phyloP scores from a whole-genome alignment of 2,888 invertebrate species.

The Rotaria socialis region DNA sequence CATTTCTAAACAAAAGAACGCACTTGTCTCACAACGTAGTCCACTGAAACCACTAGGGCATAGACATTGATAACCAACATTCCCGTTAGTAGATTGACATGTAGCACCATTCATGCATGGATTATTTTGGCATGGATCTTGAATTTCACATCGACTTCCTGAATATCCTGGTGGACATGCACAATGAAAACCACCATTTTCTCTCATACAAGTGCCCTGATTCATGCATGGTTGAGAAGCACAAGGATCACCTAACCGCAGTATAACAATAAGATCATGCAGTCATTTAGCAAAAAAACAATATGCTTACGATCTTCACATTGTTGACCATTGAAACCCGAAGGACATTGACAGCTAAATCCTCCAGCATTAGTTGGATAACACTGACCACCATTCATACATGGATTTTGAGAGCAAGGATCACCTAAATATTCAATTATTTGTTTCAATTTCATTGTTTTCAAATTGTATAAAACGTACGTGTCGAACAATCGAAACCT shows the following conservation, averaged over 20 bases:
- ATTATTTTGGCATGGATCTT: slow-evolving; percentile 48
- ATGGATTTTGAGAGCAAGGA: slow-evolving; percentile 40
- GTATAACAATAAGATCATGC: neutral
- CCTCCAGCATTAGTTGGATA: neutral
- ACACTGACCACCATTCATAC: slow-evolving; percentile 45
- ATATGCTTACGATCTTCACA: slow-evolving; percentile 38
- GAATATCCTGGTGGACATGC: slow-evolving; percentile 47
- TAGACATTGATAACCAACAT: neutral
- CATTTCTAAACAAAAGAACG: too few relatives aligned
- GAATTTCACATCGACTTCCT: slow-evolving; percentile 47
- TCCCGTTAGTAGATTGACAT: slow-evolving; percentile 43
- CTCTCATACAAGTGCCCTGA: slow-evolving; percentile 32
- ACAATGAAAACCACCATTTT: slow-evolving; percentile 38
- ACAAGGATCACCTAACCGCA: slow-evolving; percentile 28
- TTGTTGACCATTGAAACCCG: neutral
- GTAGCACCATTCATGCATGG: slow-evolving; percentile 48
- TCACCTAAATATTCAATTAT: neutral
- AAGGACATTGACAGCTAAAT: slow-evolving; percentile 12
- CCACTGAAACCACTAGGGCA: too few relatives aligned
- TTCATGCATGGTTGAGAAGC: slow-evolving; percentile 41
- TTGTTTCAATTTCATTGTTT: too few relatives aligned
- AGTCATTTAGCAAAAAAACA: neutral
- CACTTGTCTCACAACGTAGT: too few relatives aligned
- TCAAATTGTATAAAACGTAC: too few relatives aligned
- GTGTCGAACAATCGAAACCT: neutral